phyloP scores from a whole-genome alignment of 2,113 vertebrate species.

The Candoia aspera region DNA sequence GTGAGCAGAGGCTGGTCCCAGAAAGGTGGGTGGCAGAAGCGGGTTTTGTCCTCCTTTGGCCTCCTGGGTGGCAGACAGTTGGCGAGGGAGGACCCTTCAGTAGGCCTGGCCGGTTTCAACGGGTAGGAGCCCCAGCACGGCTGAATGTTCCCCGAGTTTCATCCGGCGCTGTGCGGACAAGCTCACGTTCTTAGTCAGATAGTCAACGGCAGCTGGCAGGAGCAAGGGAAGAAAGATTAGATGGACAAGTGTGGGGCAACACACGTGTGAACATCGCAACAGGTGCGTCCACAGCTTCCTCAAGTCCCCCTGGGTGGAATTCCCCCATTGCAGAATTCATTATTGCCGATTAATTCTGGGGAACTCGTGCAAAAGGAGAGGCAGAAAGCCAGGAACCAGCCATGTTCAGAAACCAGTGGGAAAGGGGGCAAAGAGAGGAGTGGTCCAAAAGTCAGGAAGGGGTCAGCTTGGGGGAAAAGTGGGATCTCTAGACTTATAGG shows the following conservation, averaged over 20 bases:
- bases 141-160: conserved; percentile 97
- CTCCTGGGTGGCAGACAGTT: conserved; percentile 39
- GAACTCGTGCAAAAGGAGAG: too few species aligned
- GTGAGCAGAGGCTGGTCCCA: conserved; percentile 41
- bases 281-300: not conserved
- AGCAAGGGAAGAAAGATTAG: not conserved
- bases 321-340: too few species aligned
- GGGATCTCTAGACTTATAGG: too few species aligned
- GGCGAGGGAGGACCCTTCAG: conserved; percentile 62
- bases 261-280: not conserved
- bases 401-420: not conserved
- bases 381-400: too few species aligned
- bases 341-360: too few species aligned
- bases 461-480: not conserved
- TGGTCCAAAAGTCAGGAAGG: too few species aligned
- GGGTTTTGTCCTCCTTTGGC: not conserved
- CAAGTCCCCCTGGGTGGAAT: too few species aligned
- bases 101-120: conserved; percentile 99
- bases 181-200: conserved; percentile 98
- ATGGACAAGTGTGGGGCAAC: not conserved
- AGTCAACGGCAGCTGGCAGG: conserved; percentile 91
- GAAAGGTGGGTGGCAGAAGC: conserved; percentile 46
- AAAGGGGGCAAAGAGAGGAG: not conserved
- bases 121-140: conserved; percentile 95
- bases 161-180: conserved; percentile 96